Evolutionary conservation across 2,113 vertebrate species (phyloP).

Genomic region (Chaenogobius annularis): DNA sequence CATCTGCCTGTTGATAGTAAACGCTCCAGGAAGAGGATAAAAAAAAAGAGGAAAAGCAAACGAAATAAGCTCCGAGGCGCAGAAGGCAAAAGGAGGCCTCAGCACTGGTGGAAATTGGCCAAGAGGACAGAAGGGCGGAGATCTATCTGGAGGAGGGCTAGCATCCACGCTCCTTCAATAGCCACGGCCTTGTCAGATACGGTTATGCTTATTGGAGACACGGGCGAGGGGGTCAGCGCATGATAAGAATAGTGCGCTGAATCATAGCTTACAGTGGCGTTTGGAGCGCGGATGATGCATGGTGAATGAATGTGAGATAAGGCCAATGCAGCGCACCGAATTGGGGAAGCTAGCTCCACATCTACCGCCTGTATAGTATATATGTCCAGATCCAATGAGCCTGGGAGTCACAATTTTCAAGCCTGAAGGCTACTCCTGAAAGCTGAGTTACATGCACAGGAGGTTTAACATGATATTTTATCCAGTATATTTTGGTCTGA

Average conservation of each 20-base stretch:
- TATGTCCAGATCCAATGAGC: slow-evolving; percentile 1
- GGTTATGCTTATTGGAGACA: slow-evolving; percentile 67
- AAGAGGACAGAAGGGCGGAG: slow-evolving; percentile 57
- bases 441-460: slow-evolving; percentile 17
- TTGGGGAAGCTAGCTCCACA: slow-evolving; percentile 28
- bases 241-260: slow-evolving; percentile 67
- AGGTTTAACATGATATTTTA: background rate
- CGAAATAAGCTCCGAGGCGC: slow-evolving; percentile 23
- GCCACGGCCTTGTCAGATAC: slow-evolving; percentile 70
- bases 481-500: background rate
- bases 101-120: slow-evolving; percentile 45
- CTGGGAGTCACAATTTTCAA: slow-evolving; percentile 29
- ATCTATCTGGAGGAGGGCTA: slow-evolving; percentile 54
- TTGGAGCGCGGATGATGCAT: slow-evolving; percentile 55
- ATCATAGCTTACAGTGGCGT: slow-evolving; percentile 61
- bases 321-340: slow-evolving; percentile 39
- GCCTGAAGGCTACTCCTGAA: slow-evolving; percentile 26
- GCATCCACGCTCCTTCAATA: slow-evolving; percentile 44
- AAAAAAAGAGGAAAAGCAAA: slow-evolving; percentile 35
- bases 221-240: slow-evolving; percentile 61
- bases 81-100: slow-evolving; percentile 6
- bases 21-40: slow-evolving; percentile 1
- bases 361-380: slow-evolving; percentile 5
- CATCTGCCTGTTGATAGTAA: slow-evolving; percentile 46
- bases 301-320: slow-evolving; percentile 61